phyloP scores from a whole-genome alignment of 2,888 invertebrate genomes.

The Drosophila yooni region DNA sequence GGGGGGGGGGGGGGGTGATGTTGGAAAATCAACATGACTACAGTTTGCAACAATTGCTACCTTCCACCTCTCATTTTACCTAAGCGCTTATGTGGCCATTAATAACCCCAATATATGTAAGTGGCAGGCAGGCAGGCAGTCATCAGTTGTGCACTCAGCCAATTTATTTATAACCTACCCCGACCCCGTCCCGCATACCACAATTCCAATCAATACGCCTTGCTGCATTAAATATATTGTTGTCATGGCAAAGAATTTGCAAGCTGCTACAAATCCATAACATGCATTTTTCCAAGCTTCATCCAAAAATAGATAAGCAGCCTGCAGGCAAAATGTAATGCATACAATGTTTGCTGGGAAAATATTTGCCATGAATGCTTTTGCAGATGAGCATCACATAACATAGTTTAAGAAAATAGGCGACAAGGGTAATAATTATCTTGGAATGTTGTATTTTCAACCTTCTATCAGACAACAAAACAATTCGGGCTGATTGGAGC shows the following conservation, averaged over 20 bases:
- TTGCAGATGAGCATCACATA: slow-evolving; percentile 11
- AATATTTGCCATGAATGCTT: slow-evolving; percentile 46
- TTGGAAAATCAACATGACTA: slow-evolving; percentile 52
- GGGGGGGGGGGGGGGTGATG: not conserved
- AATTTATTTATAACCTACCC: slow-evolving; percentile 22
- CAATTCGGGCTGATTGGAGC: not conserved
- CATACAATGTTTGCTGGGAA: slow-evolving; percentile 18
- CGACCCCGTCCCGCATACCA: not conserved
- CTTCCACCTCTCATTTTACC: slow-evolving; percentile 14
- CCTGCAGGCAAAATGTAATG: slow-evolving; percentile 8
- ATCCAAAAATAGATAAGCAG: slow-evolving; percentile 34
- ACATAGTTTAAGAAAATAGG: not conserved
- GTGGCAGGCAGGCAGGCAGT: slow-evolving; percentile 45
- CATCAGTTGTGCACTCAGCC: slow-evolving; percentile 46
- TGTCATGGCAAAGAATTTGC: slow-evolving; percentile 62
- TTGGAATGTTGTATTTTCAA: not conserved
- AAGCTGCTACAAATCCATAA: slow-evolving; percentile 61
- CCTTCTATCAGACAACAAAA: not conserved
- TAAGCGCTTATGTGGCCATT: slow-evolving; percentile 54
- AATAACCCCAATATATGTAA: slow-evolving; percentile 74
- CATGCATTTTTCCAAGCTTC: slow-evolving; percentile 47
- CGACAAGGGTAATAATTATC: not conserved
- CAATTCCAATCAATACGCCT: slow-evolving; percentile 4
- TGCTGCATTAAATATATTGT: slow-evolving; percentile 51
- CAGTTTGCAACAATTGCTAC: slow-evolving; percentile 45